Base-by-base conservation (phyloP, 1,140 invertebrate species). In the Polypedilum vanderplanki region DNA sequence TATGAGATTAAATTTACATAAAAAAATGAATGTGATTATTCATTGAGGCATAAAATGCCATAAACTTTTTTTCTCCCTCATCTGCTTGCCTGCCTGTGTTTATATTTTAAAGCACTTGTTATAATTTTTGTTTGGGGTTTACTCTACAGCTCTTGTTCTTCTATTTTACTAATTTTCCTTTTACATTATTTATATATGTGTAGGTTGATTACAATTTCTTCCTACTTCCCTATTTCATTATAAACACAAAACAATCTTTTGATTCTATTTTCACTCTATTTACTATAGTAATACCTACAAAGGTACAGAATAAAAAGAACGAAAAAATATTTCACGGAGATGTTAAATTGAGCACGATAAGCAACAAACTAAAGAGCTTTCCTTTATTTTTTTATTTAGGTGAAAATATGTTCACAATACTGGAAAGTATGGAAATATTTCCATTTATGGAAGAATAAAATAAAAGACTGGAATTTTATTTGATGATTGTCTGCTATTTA, bases 1-100 rank as follows among this genome's bases (percentile, higher is more conserved):
- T 57, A 57, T 57, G 46, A 57, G 46, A 57, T 57, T 57, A 57
- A 57, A 57, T 57, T 57, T 57, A 57, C 46, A 57, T 57, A 57
- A 57, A 33, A 33, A 57, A 57, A 57, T 57, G 46, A 57, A 57
- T 57, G 46, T 57, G 46, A 57, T 57, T 57, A 57, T 57, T 57
- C 46, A 57, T 57, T 57, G 46, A 57, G 46, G 46, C 46, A 57
- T 57, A 4, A n/a, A 57, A 57, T 33, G 24, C 24, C 24, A 33
- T 33, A 33, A 33, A 33, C 24, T 33, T 33, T 33, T n/a, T 33
- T 33, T 33, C 24, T 33, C 24, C 5, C 24, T 33, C 24, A 3
- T 33, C 5, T 33, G 24, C 24, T 5, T 33, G 24, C 24, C 5
- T 33, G 24, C 24, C 5, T 33, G 24, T 33, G 24, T 33, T 3